Base-by-base conservation (phyloP, 2,888 invertebrate genomes). In the Spilarctia lutea region DNA sequence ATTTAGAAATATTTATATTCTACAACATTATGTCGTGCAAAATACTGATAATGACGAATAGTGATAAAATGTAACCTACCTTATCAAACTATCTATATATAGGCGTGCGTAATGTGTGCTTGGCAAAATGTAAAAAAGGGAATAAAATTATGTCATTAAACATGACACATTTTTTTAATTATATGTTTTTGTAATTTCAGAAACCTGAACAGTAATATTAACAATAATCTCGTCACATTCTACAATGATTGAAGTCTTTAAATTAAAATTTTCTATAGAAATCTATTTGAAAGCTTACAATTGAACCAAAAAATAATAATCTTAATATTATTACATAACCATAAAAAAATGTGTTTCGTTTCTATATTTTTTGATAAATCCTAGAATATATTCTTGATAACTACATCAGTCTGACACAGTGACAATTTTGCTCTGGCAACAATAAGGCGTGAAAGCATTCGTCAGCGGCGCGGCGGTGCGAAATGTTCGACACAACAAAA, bases 371-470 rank as follows among this genome's bases (percentile, higher is more conserved):
- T 35, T 75, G 76, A 68, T 52, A 76, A 80, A 82, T 77, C 75
- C 73, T 68, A 69, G 48, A 79, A 78, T 72, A 75, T 74, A 78
- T 83, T 82, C 75, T 75, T 70, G 76, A 78, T 73, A 65, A 71
- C 66, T 73, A 71, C 45, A 75, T 69, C 73, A 68, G 60, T 60
- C 73, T 68, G 66, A 74, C 74, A 63, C 30, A 65, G 68, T 72
- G 65, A 77, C 68, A 83, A 76, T 80, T 83, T 74, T 75, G 77
- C 80, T 72, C 73, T 76, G 65, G 71, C 73, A 78, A 77, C 79
- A 81, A 77, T 83, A 73, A 75, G 79, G 81, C 77, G 74, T 69
- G 35, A 74, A 74, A 72, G 78, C 81, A 81, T 81, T 83, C 83
- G 83, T 82, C 84, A 84, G 82, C 79, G 78, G 68, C 56, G 82